These are phyloP conservation scores for Ascidia mentula DNA, from an alignment of 23 tunicate genomes.

Conservation along the genomic window DNA sequence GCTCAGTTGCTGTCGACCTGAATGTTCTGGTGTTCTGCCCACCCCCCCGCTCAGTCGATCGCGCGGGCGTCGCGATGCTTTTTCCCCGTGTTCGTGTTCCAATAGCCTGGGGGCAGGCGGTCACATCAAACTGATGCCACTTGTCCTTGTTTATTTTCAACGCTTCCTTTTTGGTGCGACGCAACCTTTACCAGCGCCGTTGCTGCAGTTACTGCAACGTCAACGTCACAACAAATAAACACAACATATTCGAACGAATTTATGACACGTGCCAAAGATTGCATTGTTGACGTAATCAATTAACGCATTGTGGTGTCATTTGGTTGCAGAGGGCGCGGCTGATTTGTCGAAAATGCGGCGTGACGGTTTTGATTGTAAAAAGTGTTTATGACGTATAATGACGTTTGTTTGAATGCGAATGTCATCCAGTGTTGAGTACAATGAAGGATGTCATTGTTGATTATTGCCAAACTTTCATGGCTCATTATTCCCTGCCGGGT, in stretches of 20 bases:
- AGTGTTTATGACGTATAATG: slow-evolving; percentile 4
- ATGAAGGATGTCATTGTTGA: background rate
- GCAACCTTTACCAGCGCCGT: no score
- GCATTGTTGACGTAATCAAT: background rate
- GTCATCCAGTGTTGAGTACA: background rate
- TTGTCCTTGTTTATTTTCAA: no score
- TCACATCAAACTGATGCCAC: no score
- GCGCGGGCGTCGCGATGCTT: no score
- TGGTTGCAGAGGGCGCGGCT: background rate
- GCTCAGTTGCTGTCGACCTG: no score
- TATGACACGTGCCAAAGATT: background rate
- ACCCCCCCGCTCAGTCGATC: no score
- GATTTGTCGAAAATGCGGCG: background rate
- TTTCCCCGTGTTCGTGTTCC: no score
- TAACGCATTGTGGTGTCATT: background rate
- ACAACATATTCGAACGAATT: background rate
- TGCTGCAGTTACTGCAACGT: no score
- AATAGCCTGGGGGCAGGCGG: no score
- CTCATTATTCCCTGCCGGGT: no score
- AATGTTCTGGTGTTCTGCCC: no score
- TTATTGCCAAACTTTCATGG: background rate
- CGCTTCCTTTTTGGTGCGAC: no score
- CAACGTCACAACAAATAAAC: background rate
- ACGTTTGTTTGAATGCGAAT: slow-evolving; percentile 3
- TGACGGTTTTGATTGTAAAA: background rate